phyloP scores from a whole-genome alignment of 2,888 invertebrate genomes.

The Macaria liturata region DNA sequence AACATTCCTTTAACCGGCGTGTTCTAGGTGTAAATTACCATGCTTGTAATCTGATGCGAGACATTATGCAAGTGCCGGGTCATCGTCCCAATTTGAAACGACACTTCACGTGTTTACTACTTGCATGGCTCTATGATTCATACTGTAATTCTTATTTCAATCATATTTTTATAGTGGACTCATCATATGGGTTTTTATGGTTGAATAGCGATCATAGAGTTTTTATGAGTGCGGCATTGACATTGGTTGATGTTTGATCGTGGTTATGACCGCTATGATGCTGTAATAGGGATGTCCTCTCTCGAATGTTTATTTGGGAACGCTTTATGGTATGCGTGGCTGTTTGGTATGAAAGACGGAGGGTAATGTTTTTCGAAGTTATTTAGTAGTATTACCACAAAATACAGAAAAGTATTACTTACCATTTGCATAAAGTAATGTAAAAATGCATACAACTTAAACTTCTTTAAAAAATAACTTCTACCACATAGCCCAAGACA shows the following conservation, averaged over 20 bases:
- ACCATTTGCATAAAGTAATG: background rate
- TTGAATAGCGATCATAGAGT: slow-evolving; percentile 28
- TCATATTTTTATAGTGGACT: slow-evolving; percentile 26
- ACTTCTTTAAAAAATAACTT: no score
- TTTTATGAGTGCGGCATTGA: slow-evolving; percentile 27
- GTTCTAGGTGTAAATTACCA: slow-evolving; percentile 39
- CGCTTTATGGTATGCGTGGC: no score
- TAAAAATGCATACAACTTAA: no score
- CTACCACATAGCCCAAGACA: no score
- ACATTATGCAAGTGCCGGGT: slow-evolving; percentile 64
- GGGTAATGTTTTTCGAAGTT: background rate
- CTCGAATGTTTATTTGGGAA: background rate
- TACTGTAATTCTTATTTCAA: no score
- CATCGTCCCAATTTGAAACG: slow-evolving; percentile 63
- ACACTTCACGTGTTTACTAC: slow-evolving; percentile 38
- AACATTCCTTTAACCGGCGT: slow-evolving; percentile 24
- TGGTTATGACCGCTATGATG: slow-evolving; percentile 14
- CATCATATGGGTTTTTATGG: slow-evolving; percentile 29
- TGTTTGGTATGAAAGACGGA: no score
- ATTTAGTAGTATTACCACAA: background rate
- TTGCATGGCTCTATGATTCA: slow-evolving; percentile 31
- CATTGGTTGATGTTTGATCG: slow-evolving; percentile 24
- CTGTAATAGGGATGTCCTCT: slow-evolving; percentile 5
- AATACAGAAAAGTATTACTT: no score
- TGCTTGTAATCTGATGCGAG: slow-evolving; percentile 47